Base-by-base conservation (phyloP, 2,113 vertebrate genomes). In the Phaethornis superciliosus region DNA sequence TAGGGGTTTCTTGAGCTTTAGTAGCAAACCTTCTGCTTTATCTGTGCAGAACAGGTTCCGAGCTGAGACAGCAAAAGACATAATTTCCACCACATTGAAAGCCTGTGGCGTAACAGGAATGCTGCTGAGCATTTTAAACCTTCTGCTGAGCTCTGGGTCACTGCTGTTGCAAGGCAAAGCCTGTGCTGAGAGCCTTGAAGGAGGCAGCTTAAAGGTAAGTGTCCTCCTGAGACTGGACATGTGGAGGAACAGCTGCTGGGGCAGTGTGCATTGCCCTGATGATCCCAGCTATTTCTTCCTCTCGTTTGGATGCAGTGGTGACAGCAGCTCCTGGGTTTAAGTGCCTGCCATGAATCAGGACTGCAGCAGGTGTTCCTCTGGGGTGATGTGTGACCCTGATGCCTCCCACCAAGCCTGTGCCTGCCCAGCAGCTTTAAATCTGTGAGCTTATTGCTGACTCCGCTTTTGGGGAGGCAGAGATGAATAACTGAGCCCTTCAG, bases 221-320 rank as follows among this genome's bases (percentile, higher is more conserved):
- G 52, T 76, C 62, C 12, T 1, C 0, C 4, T 54, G 88, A 85
- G 75, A 30, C 10, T 11, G 71, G 46, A 15, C 81, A 56, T 79
- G 88, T 77, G 79, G 85, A 70, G 59, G 55, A 95, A 26, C 95
- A 95, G 95, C 95, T 95, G 90, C 32, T 80, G 67, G 88, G 92
- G 79, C 90, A 82, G 62, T 35, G 1, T 54, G 54, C 0, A 0
- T 85, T 81, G 65, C 78, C 47, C 27, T 89, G 92, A 85, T 64
- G 91, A 89, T 89, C 81, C 78, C 44, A 68, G 85, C 78, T 30
- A 2, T 94, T 96, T 92, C 85, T 85, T 82, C 71, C 67, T 85
- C 71, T 88, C 21, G 4, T 82, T 92, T 80, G 90, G 81, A 91
- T 88, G 67, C 1, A 10, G 60, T 0, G 0, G 44, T 75, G 89